A percentile compares a stretch with the other conserved stretches of the same genome.
Conservation (phyloP, 2,113 vertebrate species). For the Pelvicachromis taeniatus region DNA sequence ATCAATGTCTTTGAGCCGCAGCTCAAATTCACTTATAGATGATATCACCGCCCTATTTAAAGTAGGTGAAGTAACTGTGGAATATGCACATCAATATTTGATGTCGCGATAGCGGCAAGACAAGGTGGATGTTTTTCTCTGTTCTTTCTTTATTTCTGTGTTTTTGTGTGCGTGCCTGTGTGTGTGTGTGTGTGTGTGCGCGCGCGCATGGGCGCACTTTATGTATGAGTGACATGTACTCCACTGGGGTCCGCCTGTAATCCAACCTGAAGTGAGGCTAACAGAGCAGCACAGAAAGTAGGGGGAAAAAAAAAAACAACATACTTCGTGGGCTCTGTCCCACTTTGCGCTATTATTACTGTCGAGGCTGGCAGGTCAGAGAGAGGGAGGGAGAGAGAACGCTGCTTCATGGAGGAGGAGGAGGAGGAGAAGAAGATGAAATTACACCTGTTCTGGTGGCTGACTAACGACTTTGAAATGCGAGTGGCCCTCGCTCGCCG, state of each 20-base stretch:
- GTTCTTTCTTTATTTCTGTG: not conserved
- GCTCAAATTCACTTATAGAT: slow-evolving; percentile 67
- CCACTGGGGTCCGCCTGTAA: slow-evolving; percentile 49
- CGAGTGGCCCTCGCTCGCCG: slow-evolving; percentile 74
- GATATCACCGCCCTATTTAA: slow-evolving; percentile 65
- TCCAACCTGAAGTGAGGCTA: slow-evolving; percentile 37
- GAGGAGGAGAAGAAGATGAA: slow-evolving; percentile 78
- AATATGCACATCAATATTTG: slow-evolving; percentile 66
- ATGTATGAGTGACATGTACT: slow-evolving; percentile 37
- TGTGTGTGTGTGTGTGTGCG: not conserved
- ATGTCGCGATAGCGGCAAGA: slow-evolving; percentile 42
- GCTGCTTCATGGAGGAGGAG: slow-evolving; percentile 47
- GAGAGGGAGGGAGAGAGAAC: slow-evolving; percentile 23
- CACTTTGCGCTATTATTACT: slow-evolving; percentile 79
- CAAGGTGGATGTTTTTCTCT: slow-evolving; percentile 26
- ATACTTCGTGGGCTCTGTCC: slow-evolving; percentile 63
- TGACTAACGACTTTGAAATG: slow-evolving; percentile 88
- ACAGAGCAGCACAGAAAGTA: slow-evolving; percentile 53
- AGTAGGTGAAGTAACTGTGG: slow-evolving; percentile 61
- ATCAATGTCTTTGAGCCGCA: slow-evolving; percentile 59
- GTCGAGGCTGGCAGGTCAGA: slow-evolving; percentile 78
- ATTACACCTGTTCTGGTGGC: slow-evolving; percentile 89
- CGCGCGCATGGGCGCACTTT: not conserved
- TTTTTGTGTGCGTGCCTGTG: not conserved
- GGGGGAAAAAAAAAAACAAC: slow-evolving; percentile 57